A percentile compares a stretch with the other conserved stretches of the same genome.
Conservation (phyloP, 1,140 invertebrate genomes). For the Dendrolimus punctatus region DNA sequence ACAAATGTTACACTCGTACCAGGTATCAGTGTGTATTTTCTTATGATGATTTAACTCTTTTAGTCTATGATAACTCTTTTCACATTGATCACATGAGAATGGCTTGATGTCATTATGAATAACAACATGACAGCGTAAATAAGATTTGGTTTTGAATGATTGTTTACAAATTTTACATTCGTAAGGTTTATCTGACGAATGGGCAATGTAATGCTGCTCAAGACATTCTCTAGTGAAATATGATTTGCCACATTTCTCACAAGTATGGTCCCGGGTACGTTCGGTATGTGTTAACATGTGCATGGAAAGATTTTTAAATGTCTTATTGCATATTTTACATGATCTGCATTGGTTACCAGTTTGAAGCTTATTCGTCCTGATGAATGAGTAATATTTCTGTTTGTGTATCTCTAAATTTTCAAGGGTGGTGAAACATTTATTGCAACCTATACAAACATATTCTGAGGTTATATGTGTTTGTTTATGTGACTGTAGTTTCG, state of each 20-base stretch:
- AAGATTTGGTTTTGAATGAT: conserved; percentile 51
- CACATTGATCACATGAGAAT: conserved; percentile 83
- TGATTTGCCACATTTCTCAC: conserved; percentile 56
- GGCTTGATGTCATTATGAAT: conserved; percentile 81
- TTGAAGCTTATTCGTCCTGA: conserved; percentile 17
- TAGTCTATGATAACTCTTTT: conserved; percentile 77
- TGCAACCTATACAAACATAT: conserved; percentile 21
- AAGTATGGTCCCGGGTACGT: conserved; percentile 44
- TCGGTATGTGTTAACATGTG: conserved; percentile 51
- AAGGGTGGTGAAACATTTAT: conserved; percentile 15
- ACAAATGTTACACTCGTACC: conserved; percentile 82
- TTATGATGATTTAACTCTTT: conserved; percentile 47
- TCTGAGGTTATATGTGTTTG: conserved; percentile 11
- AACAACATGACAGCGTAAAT: conserved; percentile 71
- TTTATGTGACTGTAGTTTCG: conserved; percentile 13
- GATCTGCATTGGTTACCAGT: conserved; percentile 28
- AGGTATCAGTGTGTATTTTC: conserved; percentile 87
- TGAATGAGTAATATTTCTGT: conserved; percentile 13
- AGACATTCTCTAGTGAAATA: conserved; percentile 48
- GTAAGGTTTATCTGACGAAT: conserved; percentile 80
- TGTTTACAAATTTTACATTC: conserved; percentile 82
- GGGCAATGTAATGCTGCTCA: conserved; percentile 75
- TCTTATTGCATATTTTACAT: conserved; percentile 48
- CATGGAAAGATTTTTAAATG: conserved; percentile 38
- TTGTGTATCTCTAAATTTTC: conserved; percentile 18